These are phyloP conservation scores for Tetropium fuscum DNA, from an alignment of 2,888 invertebrate species.

Conservation along the genomic window DNA sequence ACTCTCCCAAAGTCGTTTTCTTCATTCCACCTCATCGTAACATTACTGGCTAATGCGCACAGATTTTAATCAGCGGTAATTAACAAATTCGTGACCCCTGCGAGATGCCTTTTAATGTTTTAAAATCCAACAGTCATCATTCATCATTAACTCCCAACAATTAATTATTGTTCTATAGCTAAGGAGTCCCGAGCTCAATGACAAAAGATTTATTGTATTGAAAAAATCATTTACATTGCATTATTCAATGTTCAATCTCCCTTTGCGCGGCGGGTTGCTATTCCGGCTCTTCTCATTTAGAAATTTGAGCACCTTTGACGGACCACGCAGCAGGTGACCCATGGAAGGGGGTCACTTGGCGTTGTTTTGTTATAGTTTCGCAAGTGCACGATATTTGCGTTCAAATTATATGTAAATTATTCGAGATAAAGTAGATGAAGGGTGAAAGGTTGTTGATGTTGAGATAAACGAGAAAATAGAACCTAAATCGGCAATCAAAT, in stretches of 20 bases:
- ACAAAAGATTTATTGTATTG: slow-evolving; percentile 66
- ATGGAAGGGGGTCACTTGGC: slow-evolving; percentile 15
- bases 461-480: too few relatives aligned
- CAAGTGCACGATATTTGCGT: too few relatives aligned
- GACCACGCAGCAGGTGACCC: slow-evolving; percentile 39
- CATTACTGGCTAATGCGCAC: slow-evolving; percentile 36
- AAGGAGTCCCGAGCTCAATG: slow-evolving; percentile 56
- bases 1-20: slow-evolving; percentile 17
- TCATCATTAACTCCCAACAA: slow-evolving; percentile 65
- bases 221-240: slow-evolving; percentile 65
- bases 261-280: slow-evolving; percentile 54
- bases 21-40: slow-evolving; percentile 2
- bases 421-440: too few relatives aligned
- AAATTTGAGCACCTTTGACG: slow-evolving; percentile 49
- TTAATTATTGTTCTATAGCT: slow-evolving; percentile 64
- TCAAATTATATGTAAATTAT: too few relatives aligned
- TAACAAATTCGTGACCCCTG: slow-evolving; percentile 66
- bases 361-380: slow-evolving; percentile 9
- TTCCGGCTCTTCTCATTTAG: slow-evolving; percentile 53
- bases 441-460: too few relatives aligned
- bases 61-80: slow-evolving; percentile 64
- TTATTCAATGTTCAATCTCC: slow-evolving; percentile 60
- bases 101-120: slow-evolving; percentile 61
- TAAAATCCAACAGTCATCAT: slow-evolving; percentile 64
- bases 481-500: too few relatives aligned